These are phyloP conservation scores for Bactericera cockerelli DNA, from an alignment of 1,140 invertebrate genomes.

Conservation along the genomic window DNA sequence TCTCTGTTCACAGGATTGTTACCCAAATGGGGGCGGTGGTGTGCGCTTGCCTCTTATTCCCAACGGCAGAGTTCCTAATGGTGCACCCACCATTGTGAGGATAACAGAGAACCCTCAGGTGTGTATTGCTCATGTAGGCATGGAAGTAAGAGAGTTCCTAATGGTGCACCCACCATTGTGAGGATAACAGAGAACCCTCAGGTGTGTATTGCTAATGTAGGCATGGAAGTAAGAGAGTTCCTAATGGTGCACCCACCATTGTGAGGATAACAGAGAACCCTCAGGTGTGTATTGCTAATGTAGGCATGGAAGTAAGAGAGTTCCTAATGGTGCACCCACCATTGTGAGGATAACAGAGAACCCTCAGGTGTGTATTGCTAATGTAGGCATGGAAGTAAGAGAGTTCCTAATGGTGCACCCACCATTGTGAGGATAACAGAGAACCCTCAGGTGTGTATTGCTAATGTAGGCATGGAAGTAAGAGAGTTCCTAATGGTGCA, in stretches of 20 bases:
- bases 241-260: background rate
- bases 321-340: no score
- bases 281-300: background rate
- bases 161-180: background rate
- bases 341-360: no score
- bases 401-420: background rate
- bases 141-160: background rate
- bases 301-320: no score
- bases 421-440: background rate
- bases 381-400: no score
- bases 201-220: no score
- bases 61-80: slow-evolving; percentile 6
- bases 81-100: no score
- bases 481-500: background rate
- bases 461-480: no score
- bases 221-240: no score
- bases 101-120: no score
- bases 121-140: no score
- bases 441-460: no score
- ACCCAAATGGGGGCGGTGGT: background rate
- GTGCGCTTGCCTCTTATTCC: background rate
- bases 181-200: background rate
- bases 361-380: no score
- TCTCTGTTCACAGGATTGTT: background rate
- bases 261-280: background rate